Percentiles rank a stretch among this genome's conserved stretches.
These are phyloP conservation scores for Larimichthys crocea DNA, from an alignment of 2,113 vertebrate species.

Conservation along the genomic window DNA sequence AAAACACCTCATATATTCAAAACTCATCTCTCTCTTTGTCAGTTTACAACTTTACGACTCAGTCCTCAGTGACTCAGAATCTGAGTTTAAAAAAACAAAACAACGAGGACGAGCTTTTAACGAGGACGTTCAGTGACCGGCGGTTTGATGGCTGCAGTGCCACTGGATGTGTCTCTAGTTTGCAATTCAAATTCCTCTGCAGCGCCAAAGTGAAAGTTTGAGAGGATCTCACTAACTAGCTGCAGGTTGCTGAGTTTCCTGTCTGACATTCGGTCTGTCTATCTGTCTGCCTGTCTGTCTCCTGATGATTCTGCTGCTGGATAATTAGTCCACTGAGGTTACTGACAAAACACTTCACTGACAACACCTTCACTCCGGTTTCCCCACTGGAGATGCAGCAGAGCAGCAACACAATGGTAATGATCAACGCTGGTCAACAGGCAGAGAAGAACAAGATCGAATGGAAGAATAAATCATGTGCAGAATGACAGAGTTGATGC, in stretches of 20 bases:
- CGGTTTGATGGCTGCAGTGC: neutral
- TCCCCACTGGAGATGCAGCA: slow-evolving; percentile 5
- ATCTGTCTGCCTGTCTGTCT: neutral
- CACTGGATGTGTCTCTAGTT: neutral
- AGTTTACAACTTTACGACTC: too few relatives aligned
- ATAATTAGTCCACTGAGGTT: slow-evolving; percentile 34
- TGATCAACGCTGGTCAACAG: neutral
- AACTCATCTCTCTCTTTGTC: too few relatives aligned
- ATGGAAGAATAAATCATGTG: neutral
- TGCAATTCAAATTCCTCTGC: slow-evolving; percentile 8
- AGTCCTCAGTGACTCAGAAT: too few relatives aligned
- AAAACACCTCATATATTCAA: too few relatives aligned
- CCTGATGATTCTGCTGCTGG: neutral
- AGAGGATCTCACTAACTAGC: neutral
- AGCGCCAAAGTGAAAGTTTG: neutral
- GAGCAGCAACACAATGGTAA: neutral
- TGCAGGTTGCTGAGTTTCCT: slow-evolving; percentile 1
- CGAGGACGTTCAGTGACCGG: neutral
- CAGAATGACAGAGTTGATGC: neutral
- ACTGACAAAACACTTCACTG: neutral
- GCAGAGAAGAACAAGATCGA: too few relatives aligned
- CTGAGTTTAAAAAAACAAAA: too few relatives aligned
- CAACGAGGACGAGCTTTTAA: too few relatives aligned
- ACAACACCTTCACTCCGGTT: neutral
- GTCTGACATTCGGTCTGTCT: neutral